Base-by-base conservation (phyloP, 2,113 vertebrate genomes). In the Anseranas semipalmata region DNA sequence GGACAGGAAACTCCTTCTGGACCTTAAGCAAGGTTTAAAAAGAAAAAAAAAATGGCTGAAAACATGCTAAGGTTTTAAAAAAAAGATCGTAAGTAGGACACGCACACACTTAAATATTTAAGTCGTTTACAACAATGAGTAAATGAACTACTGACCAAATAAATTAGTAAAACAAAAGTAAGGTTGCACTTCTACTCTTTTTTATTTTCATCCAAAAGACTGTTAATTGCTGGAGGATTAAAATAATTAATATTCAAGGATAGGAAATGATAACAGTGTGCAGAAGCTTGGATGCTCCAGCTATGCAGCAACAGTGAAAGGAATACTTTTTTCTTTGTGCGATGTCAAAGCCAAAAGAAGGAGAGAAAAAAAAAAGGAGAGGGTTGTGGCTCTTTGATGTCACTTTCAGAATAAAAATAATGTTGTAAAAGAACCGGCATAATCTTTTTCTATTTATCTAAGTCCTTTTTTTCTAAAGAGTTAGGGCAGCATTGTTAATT, bases 401-500 rank as follows among this genome's bases (percentile, higher is more conserved):
- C 66, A 71, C 67, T 92, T 94, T 78, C 85, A 76, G 81, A 96
- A 86, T 70, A 45, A 80, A 92, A 90, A 94, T 87, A 95, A 85
- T 56, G 32, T 66, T 85, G 35, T 73, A 79, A 94, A 97, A 91
- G 76, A 94, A 87, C 83, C 43, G 60, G 52, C 59, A 50, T 91
- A 87, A 89, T 97, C 96, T 94, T 95, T 89, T 94, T 56, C 82
- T 93, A 50, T 94, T 97, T 92, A 90, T 97, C 93, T 95, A 90
- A 93, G 77, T 63, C 33, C 27, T 63, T 71, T 87, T 92, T 66
- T 85, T 63, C 66, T 96, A 72, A 95, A 91, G 91, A 96, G 91
- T 97, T 95, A 95, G 70, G 93, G 80, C 95, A 97, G 85, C 58
- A 73, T 95, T 95, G 92, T 96, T 97, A 98, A 97, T 96, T 98